phyloP scores from a whole-genome alignment of 2,888 invertebrate genomes.

The Ichneumoninae sp. region DNA sequence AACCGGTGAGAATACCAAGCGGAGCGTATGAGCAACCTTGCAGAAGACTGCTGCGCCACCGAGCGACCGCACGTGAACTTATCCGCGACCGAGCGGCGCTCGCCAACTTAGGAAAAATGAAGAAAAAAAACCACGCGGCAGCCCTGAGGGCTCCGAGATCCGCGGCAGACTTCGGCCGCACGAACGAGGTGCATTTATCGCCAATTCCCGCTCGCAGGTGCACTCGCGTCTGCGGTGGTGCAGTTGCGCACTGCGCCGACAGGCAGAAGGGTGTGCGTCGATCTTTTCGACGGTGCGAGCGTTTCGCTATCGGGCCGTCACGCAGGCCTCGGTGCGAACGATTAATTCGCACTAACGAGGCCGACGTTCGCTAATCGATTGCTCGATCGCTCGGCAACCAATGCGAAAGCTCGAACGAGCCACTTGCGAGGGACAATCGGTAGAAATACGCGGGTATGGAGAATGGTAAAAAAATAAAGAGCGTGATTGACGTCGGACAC shows the following conservation, averaged over 20 bases:
- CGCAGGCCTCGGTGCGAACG: not conserved
- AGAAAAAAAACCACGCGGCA: not conserved
- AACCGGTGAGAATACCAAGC: not conserved
- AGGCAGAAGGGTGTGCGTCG: slow-evolving; percentile 33
- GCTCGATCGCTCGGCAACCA: not conserved
- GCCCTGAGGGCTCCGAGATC: not conserved
- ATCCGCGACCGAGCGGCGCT: not conserved
- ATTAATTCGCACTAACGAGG: slow-evolving; percentile 9
- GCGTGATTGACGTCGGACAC: slow-evolving; percentile 19
- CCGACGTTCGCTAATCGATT: slow-evolving; percentile 11
- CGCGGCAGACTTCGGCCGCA: too few species aligned
- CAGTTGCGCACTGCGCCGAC: slow-evolving; percentile 54
- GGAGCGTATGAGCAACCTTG: not conserved
- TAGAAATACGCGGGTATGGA: not conserved
- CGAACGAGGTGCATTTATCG: too few species aligned
- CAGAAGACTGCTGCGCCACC: not conserved
- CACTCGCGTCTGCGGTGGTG: slow-evolving; percentile 47
- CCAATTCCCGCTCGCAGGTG: not conserved
- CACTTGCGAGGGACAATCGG: not conserved
- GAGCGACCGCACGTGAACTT: not conserved
- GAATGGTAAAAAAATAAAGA: not conserved
- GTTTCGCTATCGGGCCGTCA: slow-evolving; percentile 6
- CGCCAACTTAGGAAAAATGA: slow-evolving; percentile 4
- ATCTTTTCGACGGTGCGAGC: slow-evolving; percentile 20
- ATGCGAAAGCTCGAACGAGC: not conserved